Percentiles rank a stretch among this genome's conserved stretches.
Evolutionary conservation across 2,888 invertebrate species (phyloP).

Genomic region (Leucania comma): DNA sequence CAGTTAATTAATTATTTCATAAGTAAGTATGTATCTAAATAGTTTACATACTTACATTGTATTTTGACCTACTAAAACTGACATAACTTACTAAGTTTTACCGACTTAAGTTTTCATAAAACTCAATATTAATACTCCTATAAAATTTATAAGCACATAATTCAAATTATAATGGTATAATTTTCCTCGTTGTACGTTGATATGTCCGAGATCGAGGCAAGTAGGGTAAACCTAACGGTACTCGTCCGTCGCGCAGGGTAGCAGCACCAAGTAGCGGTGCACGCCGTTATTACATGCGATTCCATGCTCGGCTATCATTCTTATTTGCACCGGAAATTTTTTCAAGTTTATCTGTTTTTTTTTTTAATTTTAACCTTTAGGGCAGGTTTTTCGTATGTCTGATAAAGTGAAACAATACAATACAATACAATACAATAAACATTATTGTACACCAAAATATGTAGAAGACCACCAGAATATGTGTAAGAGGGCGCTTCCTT

Average conservation of each 20-base stretch:
- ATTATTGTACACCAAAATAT: too few species aligned
- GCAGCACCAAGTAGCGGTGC: slow-evolving; percentile 69
- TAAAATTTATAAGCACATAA: slow-evolving; percentile 14
- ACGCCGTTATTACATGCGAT: slow-evolving; percentile 72
- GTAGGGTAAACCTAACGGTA: slow-evolving; percentile 77
- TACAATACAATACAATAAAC: too few species aligned
- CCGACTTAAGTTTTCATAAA: background rate
- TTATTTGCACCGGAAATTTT: slow-evolving; percentile 23
- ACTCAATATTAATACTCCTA: slow-evolving; percentile 2
- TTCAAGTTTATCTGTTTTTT: slow-evolving; percentile 1
- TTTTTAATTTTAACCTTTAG: too few species aligned
- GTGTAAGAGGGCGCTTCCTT: too few species aligned
- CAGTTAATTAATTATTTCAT: too few species aligned
- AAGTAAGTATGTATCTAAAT: too few species aligned
- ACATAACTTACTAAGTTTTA: too few species aligned
- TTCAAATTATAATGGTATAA: slow-evolving; percentile 24
- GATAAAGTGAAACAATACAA: too few species aligned
- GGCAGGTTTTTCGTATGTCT: too few species aligned
- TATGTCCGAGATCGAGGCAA: slow-evolving; percentile 67
- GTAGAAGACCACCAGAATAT: too few species aligned
- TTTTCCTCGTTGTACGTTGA: slow-evolving; percentile 11
- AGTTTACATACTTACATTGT: too few species aligned
- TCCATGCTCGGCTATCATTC: slow-evolving; percentile 63
- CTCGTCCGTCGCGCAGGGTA: slow-evolving; percentile 58
- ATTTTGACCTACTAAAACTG: background rate